Percentiles rank a stretch among this genome's conserved stretches.
These are phyloP conservation scores for Pheosia tremula DNA, from an alignment of 2,888 invertebrate species.

Conservation along the genomic window DNA sequence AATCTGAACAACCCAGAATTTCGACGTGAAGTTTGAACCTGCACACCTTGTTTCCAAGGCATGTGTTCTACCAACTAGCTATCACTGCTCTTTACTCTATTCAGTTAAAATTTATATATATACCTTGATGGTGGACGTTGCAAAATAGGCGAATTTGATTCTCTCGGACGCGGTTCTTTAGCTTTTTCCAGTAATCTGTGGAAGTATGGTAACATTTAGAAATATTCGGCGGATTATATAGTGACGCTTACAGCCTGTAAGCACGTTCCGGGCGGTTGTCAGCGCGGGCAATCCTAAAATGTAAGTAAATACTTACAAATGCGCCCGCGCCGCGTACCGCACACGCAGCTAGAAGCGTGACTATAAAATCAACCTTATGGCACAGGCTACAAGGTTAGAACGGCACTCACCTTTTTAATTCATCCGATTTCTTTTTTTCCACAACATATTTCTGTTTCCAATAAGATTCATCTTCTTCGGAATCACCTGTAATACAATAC, in stretches of 20 bases:
- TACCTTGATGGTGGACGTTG: conserved; percentile 25
- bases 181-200: conserved; percentile 34
- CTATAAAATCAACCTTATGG: conserved; percentile 7
- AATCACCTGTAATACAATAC: conserved; percentile 47
- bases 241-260: too few species aligned
- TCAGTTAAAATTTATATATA: not conserved
- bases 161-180: conserved; percentile 12
- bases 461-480: conserved; percentile 55
- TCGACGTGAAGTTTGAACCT: too few species aligned
- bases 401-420: conserved; percentile 58
- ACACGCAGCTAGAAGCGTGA: too few species aligned
- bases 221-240: too few species aligned
- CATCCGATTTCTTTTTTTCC: conserved; percentile 58
- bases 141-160: conserved; percentile 8
- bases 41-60: too few species aligned
- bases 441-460: conserved; percentile 74
- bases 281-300: too few species aligned
- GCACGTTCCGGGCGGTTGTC: too few species aligned
- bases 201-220: not conserved
- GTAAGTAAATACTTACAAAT: too few species aligned
- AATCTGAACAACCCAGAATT: too few species aligned
- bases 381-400: not conserved
- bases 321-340: too few species aligned
- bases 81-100: not conserved
- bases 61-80: too few species aligned